Conservation (phyloP, 2,113 vertebrate species). For the Pseudorectes ferrugineus region DNA sequence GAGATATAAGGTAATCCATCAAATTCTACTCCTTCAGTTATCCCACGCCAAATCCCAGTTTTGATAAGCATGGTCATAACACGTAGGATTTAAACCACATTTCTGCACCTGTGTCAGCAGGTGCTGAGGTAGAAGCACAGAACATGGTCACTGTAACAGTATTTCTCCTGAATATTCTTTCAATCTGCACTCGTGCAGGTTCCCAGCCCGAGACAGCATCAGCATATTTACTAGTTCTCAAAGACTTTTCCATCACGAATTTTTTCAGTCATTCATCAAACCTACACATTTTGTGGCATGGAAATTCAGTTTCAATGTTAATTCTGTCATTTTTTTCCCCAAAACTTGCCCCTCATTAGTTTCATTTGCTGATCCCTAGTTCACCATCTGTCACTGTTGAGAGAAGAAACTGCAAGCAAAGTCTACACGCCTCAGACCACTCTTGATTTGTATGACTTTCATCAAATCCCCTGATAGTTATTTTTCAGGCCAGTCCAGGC, state of each 20-base stretch:
- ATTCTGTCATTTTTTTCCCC: accelerated
- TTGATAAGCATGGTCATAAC: accelerated
- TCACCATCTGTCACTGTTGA: neutral
- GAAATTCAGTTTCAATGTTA: neutral
- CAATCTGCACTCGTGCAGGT: neutral
- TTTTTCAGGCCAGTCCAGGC: neutral
- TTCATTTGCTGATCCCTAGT: neutral
- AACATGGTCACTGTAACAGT: neutral
- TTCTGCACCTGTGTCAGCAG: neutral
- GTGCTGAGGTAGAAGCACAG: neutral
- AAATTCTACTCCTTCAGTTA: neutral
- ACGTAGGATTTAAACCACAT: neutral
- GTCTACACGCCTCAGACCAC: accelerated
- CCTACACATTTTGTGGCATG: neutral
- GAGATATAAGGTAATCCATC: neutral
- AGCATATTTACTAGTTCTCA: neutral
- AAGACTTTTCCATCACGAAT: neutral
- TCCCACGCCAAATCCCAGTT: neutral
- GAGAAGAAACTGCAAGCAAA: neutral
- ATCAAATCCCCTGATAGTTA: neutral
- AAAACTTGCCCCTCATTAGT: neutral
- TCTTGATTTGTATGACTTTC: neutral
- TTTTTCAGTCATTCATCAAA: neutral
- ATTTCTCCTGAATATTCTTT: neutral
- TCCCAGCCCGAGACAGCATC: neutral